phyloP scores from a whole-genome alignment of 2,797 vertebrate species.

The Phyllotis vaccarum region DNA sequence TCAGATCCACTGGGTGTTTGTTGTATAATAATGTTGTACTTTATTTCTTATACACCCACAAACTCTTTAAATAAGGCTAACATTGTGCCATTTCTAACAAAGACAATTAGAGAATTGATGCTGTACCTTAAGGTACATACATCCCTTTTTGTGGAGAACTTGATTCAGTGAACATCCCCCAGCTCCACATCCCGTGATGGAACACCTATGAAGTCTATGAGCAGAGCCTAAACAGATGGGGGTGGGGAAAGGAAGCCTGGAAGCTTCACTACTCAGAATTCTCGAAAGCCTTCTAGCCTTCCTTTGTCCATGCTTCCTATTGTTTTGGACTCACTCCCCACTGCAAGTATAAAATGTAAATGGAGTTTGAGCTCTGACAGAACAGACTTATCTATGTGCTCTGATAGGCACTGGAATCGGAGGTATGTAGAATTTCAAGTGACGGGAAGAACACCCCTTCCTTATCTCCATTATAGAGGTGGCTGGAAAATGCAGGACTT shows the following conservation, averaged over 20 bases:
- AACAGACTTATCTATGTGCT: not conserved
- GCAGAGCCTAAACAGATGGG: not conserved
- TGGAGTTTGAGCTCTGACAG: not conserved
- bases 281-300: not conserved
- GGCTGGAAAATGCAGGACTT: not conserved
- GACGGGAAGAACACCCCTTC: not conserved
- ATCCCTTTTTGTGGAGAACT: conserved; percentile 84
- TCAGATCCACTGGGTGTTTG: conserved; percentile 21
- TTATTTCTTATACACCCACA: not conserved
- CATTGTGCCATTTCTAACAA: conserved; percentile 76
- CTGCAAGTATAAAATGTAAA: not conserved
- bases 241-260: not conserved
- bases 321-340: not conserved
- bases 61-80: conserved; percentile 66
- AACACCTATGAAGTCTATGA: not conserved
- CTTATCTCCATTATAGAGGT: not conserved
- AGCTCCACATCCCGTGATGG: not conserved
- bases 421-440: not conserved
- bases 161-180: conserved; percentile 83
- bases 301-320: conserved; percentile 46
- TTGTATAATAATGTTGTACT: conserved; percentile 47
- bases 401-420: too few species aligned
- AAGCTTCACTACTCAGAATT: not conserved
- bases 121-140: conserved; percentile 88
- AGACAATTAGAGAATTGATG: conserved; percentile 85